Conservation (phyloP, 2,113 vertebrate genomes). For the Mustela lutreola region DNA sequence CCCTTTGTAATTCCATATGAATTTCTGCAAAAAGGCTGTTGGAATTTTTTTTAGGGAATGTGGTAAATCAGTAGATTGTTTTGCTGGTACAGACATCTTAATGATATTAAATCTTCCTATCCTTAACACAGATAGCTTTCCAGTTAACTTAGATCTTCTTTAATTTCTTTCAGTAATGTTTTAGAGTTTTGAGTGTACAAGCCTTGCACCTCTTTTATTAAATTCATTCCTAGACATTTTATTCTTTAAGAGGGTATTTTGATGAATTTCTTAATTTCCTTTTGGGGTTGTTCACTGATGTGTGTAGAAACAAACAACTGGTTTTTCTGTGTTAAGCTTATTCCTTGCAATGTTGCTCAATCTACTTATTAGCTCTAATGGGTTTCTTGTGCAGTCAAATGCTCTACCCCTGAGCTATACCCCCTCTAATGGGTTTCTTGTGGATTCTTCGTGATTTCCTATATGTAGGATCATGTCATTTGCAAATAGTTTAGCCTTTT, state of each 20-base stretch:
- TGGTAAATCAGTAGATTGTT: neutral
- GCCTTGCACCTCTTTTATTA: neutral
- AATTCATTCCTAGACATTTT: slow-evolving; percentile 21
- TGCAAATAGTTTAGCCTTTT: slow-evolving; percentile 20
- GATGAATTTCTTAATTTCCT: slow-evolving; percentile 32
- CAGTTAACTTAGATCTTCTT: slow-evolving; percentile 16
- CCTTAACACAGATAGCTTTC: neutral
- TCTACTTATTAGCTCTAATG: neutral
- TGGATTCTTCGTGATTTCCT: neutral
- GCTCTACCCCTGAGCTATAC: no score
- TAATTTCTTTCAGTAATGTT: slow-evolving; percentile 1
- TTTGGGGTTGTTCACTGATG: neutral
- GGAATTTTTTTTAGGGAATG: neutral
- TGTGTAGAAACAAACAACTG: neutral
- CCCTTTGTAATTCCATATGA: neutral
- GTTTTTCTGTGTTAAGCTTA: neutral
- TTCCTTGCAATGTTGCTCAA: neutral
- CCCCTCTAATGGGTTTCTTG: neutral
- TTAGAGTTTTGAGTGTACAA: neutral
- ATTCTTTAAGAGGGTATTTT: neutral
- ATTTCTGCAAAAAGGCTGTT: neutral
- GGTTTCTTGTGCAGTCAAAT: no score
- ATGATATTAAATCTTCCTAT: slow-evolving; percentile 13
- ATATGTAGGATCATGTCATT: neutral
- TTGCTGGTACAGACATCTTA: neutral